Evolutionary conservation across 2,113 vertebrate species (phyloP).

Genomic region (Todiramphus saurophagus): DNA sequence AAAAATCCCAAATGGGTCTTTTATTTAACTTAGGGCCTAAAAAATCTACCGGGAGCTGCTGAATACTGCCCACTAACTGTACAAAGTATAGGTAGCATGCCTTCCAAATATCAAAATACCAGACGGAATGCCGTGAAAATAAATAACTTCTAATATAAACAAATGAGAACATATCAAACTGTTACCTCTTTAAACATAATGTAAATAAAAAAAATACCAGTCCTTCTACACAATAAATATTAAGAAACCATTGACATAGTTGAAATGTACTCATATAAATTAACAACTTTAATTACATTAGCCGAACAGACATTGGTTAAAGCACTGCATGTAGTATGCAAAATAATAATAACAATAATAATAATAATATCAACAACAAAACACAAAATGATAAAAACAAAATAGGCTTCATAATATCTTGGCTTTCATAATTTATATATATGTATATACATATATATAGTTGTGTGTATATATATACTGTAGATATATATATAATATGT

Average conservation of each 20-base stretch:
- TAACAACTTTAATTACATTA: slow-evolving; percentile 90
- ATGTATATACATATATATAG: slow-evolving; percentile 75
- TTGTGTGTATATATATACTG: slow-evolving; percentile 71
- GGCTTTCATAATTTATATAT: slow-evolving; percentile 81
- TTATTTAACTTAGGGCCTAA: slow-evolving; percentile 79
- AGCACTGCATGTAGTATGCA: slow-evolving; percentile 82
- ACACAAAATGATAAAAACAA: slow-evolving; percentile 76
- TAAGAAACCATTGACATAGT: slow-evolving; percentile 88
- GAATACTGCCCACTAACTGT: slow-evolving; percentile 85
- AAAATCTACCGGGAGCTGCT: slow-evolving; percentile 79
- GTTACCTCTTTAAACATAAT: slow-evolving; percentile 87
- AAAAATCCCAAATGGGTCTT: slow-evolving; percentile 74
- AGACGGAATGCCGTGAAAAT: slow-evolving; percentile 85
- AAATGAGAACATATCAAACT: slow-evolving; percentile 85
- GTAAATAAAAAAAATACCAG: slow-evolving; percentile 88
- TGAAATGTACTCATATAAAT: slow-evolving; percentile 90
- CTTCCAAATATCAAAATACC: slow-evolving; percentile 85
- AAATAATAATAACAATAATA: slow-evolving; percentile 73
- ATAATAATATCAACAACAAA: slow-evolving; percentile 79
- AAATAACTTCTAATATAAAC: slow-evolving; percentile 89
- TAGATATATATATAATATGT: slow-evolving; percentile 77
- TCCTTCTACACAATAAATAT: slow-evolving; percentile 90
- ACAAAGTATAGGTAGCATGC: slow-evolving; percentile 85
- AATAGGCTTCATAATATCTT: slow-evolving; percentile 81
- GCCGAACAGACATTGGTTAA: slow-evolving; percentile 84